These are phyloP conservation scores for Myopa testacea DNA, from an alignment of 2,888 invertebrate species.

Conservation along the genomic window DNA sequence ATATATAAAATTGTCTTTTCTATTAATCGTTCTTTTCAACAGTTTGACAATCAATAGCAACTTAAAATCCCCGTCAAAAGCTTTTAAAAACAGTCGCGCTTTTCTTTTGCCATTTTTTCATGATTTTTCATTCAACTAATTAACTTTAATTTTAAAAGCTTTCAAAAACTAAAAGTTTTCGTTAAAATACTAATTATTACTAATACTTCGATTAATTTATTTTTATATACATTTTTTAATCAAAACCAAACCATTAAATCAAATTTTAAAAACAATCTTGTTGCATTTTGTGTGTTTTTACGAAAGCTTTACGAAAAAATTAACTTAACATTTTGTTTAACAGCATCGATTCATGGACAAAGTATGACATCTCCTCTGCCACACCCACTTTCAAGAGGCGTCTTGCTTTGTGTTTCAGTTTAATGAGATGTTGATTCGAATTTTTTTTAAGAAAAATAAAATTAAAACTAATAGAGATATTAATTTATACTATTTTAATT, in stretches of 20 bases:
- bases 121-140: slow-evolving; percentile 31
- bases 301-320: slow-evolving; percentile 33
- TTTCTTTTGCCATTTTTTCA: slow-evolving; percentile 48
- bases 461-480: slow-evolving; percentile 45
- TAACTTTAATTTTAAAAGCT: slow-evolving; percentile 41
- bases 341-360: not conserved
- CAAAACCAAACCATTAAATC: too few relatives aligned
- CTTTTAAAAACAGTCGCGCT: slow-evolving; percentile 54
- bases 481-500: not conserved
- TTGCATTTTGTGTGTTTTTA: slow-evolving; percentile 48
- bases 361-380: slow-evolving; percentile 2
- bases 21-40: slow-evolving; percentile 44
- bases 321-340: slow-evolving; percentile 44
- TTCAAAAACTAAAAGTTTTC: slow-evolving; percentile 37
- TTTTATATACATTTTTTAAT: slow-evolving; percentile 14
- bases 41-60: slow-evolving; percentile 65
- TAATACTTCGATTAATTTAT: not conserved
- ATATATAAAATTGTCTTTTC: not conserved
- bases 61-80: slow-evolving; percentile 52
- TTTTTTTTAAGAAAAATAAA: slow-evolving; percentile 39
- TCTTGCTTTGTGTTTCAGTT: slow-evolving; percentile 9
- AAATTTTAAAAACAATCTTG: slow-evolving; percentile 32
- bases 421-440: slow-evolving; percentile 46
- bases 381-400: slow-evolving; percentile 45
- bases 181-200: slow-evolving; percentile 25